Evolutionary conservation across 2,888 invertebrate species (phyloP).

Genomic region (Harpalus rufipes): DNA sequence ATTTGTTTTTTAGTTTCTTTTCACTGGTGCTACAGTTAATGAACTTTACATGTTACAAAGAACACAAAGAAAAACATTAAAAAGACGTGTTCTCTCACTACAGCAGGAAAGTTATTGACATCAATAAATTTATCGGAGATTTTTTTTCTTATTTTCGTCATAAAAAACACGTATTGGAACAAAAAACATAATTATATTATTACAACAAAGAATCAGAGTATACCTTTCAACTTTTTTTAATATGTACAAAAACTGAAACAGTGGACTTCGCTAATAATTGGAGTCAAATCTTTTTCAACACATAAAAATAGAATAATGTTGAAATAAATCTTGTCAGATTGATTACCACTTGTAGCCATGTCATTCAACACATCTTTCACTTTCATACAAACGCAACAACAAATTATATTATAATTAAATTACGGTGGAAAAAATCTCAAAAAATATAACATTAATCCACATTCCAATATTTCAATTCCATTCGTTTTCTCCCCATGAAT

Average conservation of each 20-base stretch:
- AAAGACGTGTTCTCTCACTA: not conserved
- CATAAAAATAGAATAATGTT: too few relatives aligned
- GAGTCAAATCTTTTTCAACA: too few relatives aligned
- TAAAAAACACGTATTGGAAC: too few relatives aligned
- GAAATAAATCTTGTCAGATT: too few relatives aligned
- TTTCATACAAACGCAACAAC: not conserved
- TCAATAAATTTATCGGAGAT: not conserved
- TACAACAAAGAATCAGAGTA: too few relatives aligned
- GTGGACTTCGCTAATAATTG: too few relatives aligned
- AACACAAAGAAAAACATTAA: not conserved
- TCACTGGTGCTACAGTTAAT: not conserved
- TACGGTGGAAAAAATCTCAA: too few relatives aligned
- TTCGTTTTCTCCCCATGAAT: not conserved
- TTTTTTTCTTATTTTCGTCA: not conserved
- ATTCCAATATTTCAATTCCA: not conserved
- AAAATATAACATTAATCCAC: too few relatives aligned
- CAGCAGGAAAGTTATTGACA: not conserved
- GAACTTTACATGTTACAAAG: constrained; percentile 20
- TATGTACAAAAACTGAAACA: too few relatives aligned
- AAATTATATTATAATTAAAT: too few relatives aligned
- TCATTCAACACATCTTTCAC: not conserved
- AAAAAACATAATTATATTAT: too few relatives aligned
- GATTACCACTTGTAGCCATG: not conserved
- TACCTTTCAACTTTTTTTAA: too few relatives aligned
- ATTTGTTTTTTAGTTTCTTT: constrained; percentile 14